Conservation (phyloP, 2,888 invertebrate genomes). For the Zaprionus lineosus region DNA sequence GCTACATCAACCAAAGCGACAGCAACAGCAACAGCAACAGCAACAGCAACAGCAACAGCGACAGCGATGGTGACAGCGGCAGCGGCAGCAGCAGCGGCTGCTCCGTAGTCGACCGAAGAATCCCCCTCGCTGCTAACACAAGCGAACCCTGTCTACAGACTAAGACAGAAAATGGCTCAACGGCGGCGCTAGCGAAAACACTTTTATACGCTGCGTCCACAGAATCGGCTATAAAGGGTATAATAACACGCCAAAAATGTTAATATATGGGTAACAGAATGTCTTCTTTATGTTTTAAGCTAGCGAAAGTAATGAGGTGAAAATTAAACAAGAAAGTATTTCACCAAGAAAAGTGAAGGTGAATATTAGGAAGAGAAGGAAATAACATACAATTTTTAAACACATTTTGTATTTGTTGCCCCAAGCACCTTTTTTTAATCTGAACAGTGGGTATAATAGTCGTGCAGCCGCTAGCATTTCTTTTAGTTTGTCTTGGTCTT, state of each 20-base stretch:
- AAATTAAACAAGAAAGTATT: no score
- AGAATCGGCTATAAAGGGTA: background rate
- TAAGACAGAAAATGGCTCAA: constrained; percentile 40
- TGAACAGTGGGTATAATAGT: background rate
- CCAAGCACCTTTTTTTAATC: no score
- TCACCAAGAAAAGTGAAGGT: no score
- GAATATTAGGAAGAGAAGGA: no score
- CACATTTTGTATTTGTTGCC: no score
- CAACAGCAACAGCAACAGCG: constrained; percentile 23
- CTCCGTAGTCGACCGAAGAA: no score
- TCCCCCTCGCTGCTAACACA: constrained; percentile 19
- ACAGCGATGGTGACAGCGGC: constrained; percentile 27
- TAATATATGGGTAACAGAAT: no score
- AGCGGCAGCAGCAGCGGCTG: constrained; percentile 23
- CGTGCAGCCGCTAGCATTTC: no score
- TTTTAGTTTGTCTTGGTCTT: constrained; percentile 25
- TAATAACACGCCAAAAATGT: no score
- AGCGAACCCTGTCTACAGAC: constrained; percentile 28
- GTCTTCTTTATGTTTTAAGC: no score
- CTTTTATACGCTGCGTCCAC: constrained; percentile 35
- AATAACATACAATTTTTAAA: no score
- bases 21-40: constrained; percentile 18
- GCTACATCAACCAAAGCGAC: constrained; percentile 13
- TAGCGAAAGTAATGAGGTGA: no score
- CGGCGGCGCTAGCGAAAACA: constrained; percentile 67